A percentile compares a stretch with the other conserved stretches of the same genome.
Conservation (phyloP, 2,888 invertebrate species). For the Micoletzkya japonica region DNA sequence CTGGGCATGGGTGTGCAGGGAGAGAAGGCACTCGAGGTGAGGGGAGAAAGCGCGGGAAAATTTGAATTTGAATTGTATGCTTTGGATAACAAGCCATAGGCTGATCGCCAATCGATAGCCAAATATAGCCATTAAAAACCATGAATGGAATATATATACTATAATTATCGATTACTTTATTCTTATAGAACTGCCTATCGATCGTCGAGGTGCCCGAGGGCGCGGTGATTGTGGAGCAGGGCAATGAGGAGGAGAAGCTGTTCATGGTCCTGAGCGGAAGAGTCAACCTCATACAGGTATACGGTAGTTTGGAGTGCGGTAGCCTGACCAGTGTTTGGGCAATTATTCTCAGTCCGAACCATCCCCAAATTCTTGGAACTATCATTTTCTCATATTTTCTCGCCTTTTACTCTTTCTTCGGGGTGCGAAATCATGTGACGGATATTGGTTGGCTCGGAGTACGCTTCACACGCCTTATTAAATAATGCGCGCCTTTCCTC, state of each 20-base stretch:
- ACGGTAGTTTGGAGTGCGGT: background rate
- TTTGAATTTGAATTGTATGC: background rate
- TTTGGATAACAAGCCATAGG: background rate
- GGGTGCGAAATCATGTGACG: too few relatives aligned
- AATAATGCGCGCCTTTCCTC: too few relatives aligned
- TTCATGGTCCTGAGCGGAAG: conserved; percentile 49
- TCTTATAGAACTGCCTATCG: conserved; percentile 6
- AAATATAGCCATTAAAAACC: background rate
- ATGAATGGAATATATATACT: background rate
- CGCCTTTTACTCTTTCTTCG: too few relatives aligned
- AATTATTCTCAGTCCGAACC: too few relatives aligned
- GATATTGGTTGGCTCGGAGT: too few relatives aligned
- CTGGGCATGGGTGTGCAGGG: conserved; percentile 37
- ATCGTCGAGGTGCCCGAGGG: conserved; percentile 42
- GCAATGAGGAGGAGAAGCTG: conserved; percentile 52
- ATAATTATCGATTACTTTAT: background rate
- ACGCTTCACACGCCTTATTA: too few relatives aligned
- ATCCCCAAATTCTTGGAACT: too few relatives aligned
- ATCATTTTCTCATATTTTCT: too few relatives aligned
- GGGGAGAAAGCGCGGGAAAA: conserved; percentile 15
- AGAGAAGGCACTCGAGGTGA: conserved; percentile 22
- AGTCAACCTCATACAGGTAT: conserved; percentile 48
- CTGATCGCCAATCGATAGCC: background rate
- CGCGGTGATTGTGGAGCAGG: conserved; percentile 54
- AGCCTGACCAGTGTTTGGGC: too few relatives aligned